These are phyloP conservation scores for Acleris sparsana DNA, from an alignment of 2,888 invertebrate species.

Conservation along the genomic window DNA sequence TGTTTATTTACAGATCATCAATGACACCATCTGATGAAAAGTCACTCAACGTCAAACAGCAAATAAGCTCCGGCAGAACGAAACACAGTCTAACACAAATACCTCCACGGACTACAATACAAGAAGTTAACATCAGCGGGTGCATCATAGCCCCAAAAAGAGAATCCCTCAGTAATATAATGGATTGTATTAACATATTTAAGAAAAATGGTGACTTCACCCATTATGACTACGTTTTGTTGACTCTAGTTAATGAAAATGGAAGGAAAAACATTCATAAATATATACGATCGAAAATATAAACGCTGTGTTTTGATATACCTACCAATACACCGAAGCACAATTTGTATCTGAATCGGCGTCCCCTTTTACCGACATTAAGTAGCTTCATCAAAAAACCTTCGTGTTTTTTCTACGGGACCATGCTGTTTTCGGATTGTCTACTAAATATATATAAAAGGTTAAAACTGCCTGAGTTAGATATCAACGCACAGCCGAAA, in stretches of 20 bases:
- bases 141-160: constrained; percentile 1
- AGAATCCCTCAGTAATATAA: background rate
- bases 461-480: no score
- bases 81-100: background rate
- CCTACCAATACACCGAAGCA: no score
- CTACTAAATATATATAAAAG: no score
- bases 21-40: background rate
- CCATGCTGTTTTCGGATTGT: no score
- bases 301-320: constrained; percentile 13
- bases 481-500: no score
- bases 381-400: no score
- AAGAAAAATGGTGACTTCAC: constrained; percentile 9
- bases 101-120: background rate
- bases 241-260: constrained; percentile 25
- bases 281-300: constrained; percentile 39
- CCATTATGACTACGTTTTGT: constrained; percentile 35
- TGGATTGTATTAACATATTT: constrained; percentile 15
- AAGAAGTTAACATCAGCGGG: constrained; percentile 17
- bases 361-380: no score
- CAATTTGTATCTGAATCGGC: no score
- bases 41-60: background rate
- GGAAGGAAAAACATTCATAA: constrained; percentile 21
- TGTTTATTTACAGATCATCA: constrained; percentile 6
- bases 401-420: no score
- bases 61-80: background rate